Percentiles rank a stretch among this genome's conserved stretches.
phyloP scores from a whole-genome alignment of 1,140 invertebrate genomes.

The Mya arenaria region DNA sequence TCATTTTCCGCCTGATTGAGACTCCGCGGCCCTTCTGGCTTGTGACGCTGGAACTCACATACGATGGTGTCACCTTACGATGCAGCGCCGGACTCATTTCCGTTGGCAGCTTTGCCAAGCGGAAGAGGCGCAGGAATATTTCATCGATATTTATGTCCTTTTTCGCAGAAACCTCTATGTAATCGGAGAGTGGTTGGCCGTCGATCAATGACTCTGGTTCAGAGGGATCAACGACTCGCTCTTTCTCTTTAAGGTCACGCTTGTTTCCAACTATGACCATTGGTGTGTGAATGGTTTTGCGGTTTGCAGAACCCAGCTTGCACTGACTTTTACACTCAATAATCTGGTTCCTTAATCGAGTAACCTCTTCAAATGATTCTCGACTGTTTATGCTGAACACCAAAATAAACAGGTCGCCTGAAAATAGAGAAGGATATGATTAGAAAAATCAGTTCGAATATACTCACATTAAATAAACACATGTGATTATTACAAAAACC shows the following conservation, averaged over 20 bases:
- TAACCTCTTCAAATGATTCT: conserved; percentile 93
- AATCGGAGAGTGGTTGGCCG: conserved; percentile 84
- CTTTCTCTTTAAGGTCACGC: conserved; percentile 86
- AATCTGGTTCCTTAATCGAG: conserved; percentile 90
- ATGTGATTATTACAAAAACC: no score
- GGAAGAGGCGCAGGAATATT: conserved; percentile 90
- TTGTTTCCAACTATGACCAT: conserved; percentile 93
- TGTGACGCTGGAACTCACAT: conserved; percentile 59
- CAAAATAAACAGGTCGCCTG: conserved; percentile 92
- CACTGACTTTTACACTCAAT: conserved; percentile 83
- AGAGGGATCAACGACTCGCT: conserved; percentile 82
- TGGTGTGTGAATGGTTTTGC: conserved; percentile 83
- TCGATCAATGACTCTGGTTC: conserved; percentile 67
- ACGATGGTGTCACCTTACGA: conserved; percentile 78
- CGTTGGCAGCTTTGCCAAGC: conserved; percentile 88
- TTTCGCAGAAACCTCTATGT: conserved; percentile 91
- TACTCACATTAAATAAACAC: no score
- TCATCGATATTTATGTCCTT: conserved; percentile 90
- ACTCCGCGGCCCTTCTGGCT: conserved; percentile 82
- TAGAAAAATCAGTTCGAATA: no score
- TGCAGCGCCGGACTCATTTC: conserved; percentile 94
- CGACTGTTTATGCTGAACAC: conserved; percentile 92
- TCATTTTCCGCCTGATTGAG: conserved; percentile 89
- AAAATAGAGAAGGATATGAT: no score
- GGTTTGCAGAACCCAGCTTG: conserved; percentile 46